Evolutionary conservation across 2,797 vertebrate species (phyloP), one percentile per base, ranked within the genome.

Genomic region (Hemibagrus guttatus): DNA sequence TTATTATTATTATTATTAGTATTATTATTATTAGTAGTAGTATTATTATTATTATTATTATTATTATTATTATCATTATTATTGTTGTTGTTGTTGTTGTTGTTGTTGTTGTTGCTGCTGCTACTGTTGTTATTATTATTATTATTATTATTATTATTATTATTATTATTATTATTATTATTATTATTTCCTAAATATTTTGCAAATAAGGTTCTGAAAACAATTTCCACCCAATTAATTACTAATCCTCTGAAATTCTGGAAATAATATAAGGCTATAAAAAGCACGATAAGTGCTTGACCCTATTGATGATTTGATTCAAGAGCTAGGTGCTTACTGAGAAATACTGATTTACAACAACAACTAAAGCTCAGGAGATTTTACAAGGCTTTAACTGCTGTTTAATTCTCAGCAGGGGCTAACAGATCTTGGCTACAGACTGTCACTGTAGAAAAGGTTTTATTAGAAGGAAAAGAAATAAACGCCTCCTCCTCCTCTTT

Each of bases 281-380:
- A 75, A 52, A 52, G 11, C 23, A 74, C 7, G 0, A n/a, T n/a
- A n/a, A n/a, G n/a, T n/a, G n/a, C n/a, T n/a, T n/a, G 76, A 58
- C 76, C 21, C 12, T 59, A 21, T 61, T 3, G 2, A 42, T n/a
- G 6, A n/a, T 61, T 61, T 26, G 78, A 61, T 61, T 11, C 56
- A 35, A 35, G 52, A 11, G 19, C 52, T n/a, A 58, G 59, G 12
- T 80, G 56, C 26, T 59, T 8, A 39, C 39, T 80, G 31, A 76
- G 31, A 76, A 61, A 80, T 26, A 39, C 56, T 26, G 74, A 76
- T 76, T 76, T 39, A 78, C 39, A 72, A 35, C 49, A 68, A 35
- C 31, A 78, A 54, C 8, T 9, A 59, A 80, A 61, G 31, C 78
- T 42, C 56, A 16, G 31, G 56, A 61, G 35, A 42, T 61, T 61